Conservation (phyloP, 2,797 vertebrate species). For the Pyrrhura leucotis region DNA sequence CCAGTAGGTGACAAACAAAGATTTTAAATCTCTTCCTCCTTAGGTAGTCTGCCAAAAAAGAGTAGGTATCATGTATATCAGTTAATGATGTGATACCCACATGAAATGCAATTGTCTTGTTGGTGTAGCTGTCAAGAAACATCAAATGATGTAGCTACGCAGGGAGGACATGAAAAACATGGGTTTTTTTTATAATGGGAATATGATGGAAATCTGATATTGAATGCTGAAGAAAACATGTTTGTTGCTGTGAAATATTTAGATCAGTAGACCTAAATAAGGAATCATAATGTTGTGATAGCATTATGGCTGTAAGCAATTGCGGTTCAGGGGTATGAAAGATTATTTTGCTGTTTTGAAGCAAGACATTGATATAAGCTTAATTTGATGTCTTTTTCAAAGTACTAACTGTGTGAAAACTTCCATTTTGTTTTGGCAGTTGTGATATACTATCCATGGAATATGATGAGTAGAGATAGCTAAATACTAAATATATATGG, state of each 20-base stretch:
- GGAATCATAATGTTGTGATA: not conserved
- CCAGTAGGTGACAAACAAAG: not conserved
- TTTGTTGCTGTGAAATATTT: not conserved
- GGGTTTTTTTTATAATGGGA: fast-evolving
- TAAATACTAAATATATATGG: not conserved
- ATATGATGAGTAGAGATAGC: not conserved
- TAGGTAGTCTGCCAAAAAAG: not conserved
- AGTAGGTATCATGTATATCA: not conserved
- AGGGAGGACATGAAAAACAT: not conserved
- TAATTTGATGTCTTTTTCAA: not conserved
- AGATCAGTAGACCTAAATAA: not conserved
- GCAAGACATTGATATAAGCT: not conserved
- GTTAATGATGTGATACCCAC: not conserved
- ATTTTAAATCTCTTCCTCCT: not conserved
- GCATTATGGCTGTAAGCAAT: not conserved
- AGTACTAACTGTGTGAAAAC: not conserved
- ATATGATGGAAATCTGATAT: not conserved
- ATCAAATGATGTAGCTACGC: not conserved
- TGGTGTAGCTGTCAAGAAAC: not conserved
- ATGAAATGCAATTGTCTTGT: not conserved
- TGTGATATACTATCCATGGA: not conserved
- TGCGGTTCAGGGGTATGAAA: not conserved
- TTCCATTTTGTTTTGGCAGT: not conserved
- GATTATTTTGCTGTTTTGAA: not conserved
- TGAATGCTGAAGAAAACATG: not conserved